phyloP scores from a whole-genome alignment of 2,888 invertebrate genomes.

The Acheta domesticus region DNA sequence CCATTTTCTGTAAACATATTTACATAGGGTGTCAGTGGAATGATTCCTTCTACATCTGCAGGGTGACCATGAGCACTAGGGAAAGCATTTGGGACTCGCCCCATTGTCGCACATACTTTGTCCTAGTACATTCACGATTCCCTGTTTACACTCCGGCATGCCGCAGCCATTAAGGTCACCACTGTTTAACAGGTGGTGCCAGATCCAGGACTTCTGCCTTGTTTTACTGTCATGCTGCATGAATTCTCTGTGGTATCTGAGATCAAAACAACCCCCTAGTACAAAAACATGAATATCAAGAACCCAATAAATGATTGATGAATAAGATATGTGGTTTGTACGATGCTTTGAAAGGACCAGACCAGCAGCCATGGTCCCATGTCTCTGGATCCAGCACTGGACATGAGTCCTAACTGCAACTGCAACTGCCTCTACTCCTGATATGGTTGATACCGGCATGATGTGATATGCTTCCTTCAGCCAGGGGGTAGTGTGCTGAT shows the following conservation, averaged over 20 bases:
- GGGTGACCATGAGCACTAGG: not conserved
- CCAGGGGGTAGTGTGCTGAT: not conserved
- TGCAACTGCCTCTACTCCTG: not conserved
- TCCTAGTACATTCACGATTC: not conserved
- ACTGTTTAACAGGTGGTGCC: not conserved
- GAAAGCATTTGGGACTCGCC: not conserved
- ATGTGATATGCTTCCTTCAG: constrained; percentile 11
- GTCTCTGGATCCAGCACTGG: not conserved
- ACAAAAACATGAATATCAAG: constrained; percentile 18
- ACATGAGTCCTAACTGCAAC: not conserved
- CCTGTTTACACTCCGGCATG: not conserved
- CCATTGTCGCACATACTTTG: not conserved
- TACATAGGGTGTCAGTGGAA: constrained; percentile 4
- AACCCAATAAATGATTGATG: constrained; percentile 11
- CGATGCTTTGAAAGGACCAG: not conserved
- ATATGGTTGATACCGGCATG: not conserved
- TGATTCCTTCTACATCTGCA: not conserved
- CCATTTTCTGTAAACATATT: not conserved
- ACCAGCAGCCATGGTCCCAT: not conserved
- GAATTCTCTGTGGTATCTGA: not conserved
- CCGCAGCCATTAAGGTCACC: not conserved
- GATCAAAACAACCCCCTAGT: not conserved
- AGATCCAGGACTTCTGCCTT: not conserved
- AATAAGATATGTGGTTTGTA: constrained; percentile 11
- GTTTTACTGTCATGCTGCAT: not conserved